phyloP scores from a whole-genome alignment of 2,797 vertebrate species.

The Poecilia velifera region DNA sequence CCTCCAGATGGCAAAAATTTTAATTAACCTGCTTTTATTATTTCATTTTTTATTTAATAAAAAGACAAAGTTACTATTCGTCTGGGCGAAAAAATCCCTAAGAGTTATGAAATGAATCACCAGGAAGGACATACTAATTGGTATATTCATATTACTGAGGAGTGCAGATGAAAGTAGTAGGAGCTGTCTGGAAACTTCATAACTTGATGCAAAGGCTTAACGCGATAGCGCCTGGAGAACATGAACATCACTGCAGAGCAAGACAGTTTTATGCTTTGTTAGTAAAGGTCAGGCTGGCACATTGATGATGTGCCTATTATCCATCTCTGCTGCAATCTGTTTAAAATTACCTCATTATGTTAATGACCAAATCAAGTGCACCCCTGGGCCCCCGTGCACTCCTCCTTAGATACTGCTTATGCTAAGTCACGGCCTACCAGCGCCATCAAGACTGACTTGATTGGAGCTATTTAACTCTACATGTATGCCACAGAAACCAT shows the following conservation, averaged over 20 bases:
- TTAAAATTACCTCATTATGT: conserved; percentile 84
- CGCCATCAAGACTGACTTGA: conserved; percentile 56
- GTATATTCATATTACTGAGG: background rate
- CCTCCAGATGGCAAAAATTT: background rate
- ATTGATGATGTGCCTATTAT: conserved; percentile 79
- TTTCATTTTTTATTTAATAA: background rate
- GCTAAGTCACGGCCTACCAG: conserved; percentile 65
- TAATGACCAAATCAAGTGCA: conserved; percentile 80
- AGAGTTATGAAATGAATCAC: background rate
- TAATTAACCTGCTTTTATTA: background rate
- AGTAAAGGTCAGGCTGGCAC: conserved; percentile 76
- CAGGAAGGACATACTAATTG: conserved; percentile 18
- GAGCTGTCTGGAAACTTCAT: conserved; percentile 28
- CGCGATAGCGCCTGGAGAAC: conserved; percentile 29
- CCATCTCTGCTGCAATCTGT: conserved; percentile 79
- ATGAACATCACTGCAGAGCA: conserved; percentile 37
- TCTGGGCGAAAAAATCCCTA: background rate
- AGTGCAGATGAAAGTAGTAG: conserved; percentile 11
- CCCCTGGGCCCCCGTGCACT: conserved; percentile 70
- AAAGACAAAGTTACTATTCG: background rate
- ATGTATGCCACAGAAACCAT: conserved; percentile 56
- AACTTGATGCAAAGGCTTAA: conserved; percentile 29
- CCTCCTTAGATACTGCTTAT: conserved; percentile 74
- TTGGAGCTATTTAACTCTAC: conserved; percentile 55
- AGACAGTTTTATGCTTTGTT: conserved; percentile 71